Base-by-base conservation (phyloP, 2,797 vertebrate species). In the Gymnocypris eckloni region DNA sequence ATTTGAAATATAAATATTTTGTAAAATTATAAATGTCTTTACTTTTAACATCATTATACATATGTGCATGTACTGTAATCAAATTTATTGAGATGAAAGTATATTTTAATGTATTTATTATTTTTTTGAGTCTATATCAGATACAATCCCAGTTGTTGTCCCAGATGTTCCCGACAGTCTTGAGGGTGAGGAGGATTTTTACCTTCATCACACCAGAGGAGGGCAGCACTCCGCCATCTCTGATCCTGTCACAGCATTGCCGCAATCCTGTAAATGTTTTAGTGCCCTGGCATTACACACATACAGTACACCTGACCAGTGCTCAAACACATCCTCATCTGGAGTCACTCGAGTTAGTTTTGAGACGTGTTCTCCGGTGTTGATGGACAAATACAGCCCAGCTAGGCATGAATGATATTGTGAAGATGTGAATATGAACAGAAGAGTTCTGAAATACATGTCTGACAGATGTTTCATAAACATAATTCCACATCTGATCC, bases 221-320 rank as follows among this genome's bases (percentile, higher is more conserved):
- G 80, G 83, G 83, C 83, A 81, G 80, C 54, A 76, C 33, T 77
- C 10, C n/a, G 45, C 64, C 50, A 71, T 69, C 28, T 81, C 33
- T 59, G 20, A 13, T 86, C 48, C 73, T 28, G 41, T 39, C 39
- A 52, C 41, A 78, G 75, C 66, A 83, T 37, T 84, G 81, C 84
- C 20, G 56, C 88, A 87, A 73, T 82, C 83, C 83, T 71, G 83
- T 83, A 81, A 89, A 72, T 83, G 80, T 83, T 86, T 39, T 59
- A 61, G 66, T 56, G 52, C 61, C 72, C 83, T 78, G 33, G 70
- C 64, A 50, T 33, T 22, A 72, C 43, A 61, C 52, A 56, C 81
- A 59, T 6, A 33, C 61, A 64, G 45, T 6, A 33, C 61, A 64
- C 64, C 81, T 25, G 67, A 56, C 37, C 12, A 39, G 8, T 12